These are phyloP conservation scores for Guaruba guarouba DNA, from an alignment of 2,113 vertebrate genomes.

Conservation along the genomic window DNA sequence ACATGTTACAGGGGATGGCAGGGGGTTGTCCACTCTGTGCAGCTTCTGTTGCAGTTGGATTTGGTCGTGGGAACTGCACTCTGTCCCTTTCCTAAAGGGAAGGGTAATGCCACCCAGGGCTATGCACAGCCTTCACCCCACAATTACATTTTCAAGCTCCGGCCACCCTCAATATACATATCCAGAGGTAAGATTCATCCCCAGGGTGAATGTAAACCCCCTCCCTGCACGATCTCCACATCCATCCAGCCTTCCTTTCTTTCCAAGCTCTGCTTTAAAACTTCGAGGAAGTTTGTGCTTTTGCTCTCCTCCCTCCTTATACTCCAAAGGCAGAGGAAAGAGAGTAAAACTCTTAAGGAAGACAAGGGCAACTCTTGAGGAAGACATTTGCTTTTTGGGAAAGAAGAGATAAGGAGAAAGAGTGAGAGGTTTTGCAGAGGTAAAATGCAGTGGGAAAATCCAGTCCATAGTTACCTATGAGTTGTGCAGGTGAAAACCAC, in stretches of 20 bases:
- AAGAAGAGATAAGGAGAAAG: background rate
- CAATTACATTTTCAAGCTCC: background rate
- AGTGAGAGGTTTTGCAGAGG: background rate
- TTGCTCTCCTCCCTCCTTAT: background rate
- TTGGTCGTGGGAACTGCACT: background rate
- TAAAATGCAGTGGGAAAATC: background rate
- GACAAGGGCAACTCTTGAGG: background rate
- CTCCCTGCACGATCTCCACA: background rate
- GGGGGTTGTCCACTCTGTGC: background rate
- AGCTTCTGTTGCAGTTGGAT: background rate
- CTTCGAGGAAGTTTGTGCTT: conserved; percentile 2
- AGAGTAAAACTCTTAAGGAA: background rate
- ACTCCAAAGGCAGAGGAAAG: background rate
- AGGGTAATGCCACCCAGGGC: background rate
- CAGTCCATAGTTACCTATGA: background rate
- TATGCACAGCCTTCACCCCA: background rate
- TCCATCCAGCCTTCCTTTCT: background rate
- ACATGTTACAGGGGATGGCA: background rate
- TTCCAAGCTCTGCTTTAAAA: background rate
- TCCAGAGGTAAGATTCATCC: background rate
- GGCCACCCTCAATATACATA: accelerated
- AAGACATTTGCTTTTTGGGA: background rate
- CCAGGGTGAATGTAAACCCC: background rate
- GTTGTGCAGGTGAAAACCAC: conserved; percentile 24
- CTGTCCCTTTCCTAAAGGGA: background rate